Evolutionary conservation across 2,113 vertebrate genomes (phyloP), one percentile per base, ranked within the genome.

Genomic region (Amphiprion ocellaris): DNA sequence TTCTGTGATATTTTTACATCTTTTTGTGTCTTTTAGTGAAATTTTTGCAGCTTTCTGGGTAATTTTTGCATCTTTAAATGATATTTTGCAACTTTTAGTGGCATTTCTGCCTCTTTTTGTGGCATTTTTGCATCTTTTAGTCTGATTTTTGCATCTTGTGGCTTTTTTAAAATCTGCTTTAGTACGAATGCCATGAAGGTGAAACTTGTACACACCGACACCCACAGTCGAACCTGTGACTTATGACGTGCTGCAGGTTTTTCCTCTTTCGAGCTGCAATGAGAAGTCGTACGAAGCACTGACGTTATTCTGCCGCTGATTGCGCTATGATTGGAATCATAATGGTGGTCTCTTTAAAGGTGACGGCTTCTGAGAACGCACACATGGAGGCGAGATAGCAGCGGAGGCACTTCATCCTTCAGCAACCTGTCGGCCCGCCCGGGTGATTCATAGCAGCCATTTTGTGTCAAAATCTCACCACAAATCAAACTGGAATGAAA

Each of bases 381-480:
- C 74, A 41, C 21, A 49, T 30, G 11, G 71, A 82, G 70, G 55
- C 33, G 82, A 64, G 68, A 54, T 64, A 9, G 80, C 58, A 84
- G 81, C 15, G 6, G 50, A 59, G 70, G 52, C 87, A 84, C 84
- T 89, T 76, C 87, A 89, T 92, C 81, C 56, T 65, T 92, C 93
- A 91, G 72, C 85, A 54, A 53, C 68, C 81, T 73, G 86, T 90
- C 88, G 3, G 69, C 7, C 62, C 11, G 73, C 75, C 52, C 12
- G 47, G 37, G 62, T 87, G 93, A 92, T 89, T 88, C 84, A 86
- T 76, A 78, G 85, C 69, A 50, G 81, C 85, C 87, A 89, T 69
- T 87, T 86, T 85, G 91, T 78, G 85, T 89, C 87, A 82, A 82
- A 83, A 84, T 77, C 77, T 85, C 69, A 50, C 83, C 90, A 78